Evolutionary conservation across 2,113 vertebrate species (phyloP).

Genomic region (Rhinopithecus roxellana): DNA sequence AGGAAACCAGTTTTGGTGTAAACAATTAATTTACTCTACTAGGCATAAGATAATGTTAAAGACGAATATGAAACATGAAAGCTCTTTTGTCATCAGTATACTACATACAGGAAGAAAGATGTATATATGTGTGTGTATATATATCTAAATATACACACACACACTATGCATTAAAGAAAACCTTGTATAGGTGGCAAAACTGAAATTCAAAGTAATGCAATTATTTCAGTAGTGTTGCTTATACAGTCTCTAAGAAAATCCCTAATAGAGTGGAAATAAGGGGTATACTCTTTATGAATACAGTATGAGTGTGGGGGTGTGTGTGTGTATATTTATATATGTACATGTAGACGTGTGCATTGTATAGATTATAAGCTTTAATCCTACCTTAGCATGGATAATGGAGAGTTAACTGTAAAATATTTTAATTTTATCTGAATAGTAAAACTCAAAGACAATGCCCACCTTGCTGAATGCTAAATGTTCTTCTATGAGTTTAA

Average conservation of each 20-base stretch:
- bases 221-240: not conserved
- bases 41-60: not conserved
- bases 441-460: slow-evolving; percentile 1
- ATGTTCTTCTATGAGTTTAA: slow-evolving; percentile 40
- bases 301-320: not conserved
- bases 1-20: not conserved
- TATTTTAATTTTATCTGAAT: not conserved
- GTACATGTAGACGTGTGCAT: fast-evolving
- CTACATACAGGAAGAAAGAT: not conserved
- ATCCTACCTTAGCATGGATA: not conserved
- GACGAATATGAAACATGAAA: not conserved
- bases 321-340: not conserved
- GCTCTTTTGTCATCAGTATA: not conserved
- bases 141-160: not conserved
- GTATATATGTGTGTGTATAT: not conserved
- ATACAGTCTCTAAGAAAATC: not conserved
- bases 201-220: not conserved
- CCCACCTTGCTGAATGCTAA: not conserved
- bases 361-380: not conserved
- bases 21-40: not conserved
- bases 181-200: not conserved
- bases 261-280: not conserved
- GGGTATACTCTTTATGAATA: not conserved
- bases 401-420: slow-evolving; percentile 15
- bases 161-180: not conserved